These are phyloP conservation scores for Orchesella flavescens DNA, from an alignment of 2,888 invertebrate species.

Conservation along the genomic window DNA sequence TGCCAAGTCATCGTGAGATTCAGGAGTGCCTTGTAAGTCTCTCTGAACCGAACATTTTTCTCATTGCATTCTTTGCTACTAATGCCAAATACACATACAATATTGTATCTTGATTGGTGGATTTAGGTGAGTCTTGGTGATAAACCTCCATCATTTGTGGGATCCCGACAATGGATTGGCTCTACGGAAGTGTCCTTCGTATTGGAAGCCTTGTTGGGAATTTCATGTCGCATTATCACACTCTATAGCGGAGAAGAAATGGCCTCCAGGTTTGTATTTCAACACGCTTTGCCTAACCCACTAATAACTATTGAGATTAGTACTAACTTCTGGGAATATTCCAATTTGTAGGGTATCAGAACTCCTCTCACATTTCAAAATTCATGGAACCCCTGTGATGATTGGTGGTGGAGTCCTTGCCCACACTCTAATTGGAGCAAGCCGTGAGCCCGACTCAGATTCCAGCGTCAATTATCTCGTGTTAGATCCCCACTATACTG, in stretches of 20 bases:
- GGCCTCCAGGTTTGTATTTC: slow-evolving; percentile 75
- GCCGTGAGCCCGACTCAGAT: slow-evolving; percentile 81
- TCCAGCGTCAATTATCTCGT: slow-evolving; percentile 93
- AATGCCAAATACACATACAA: too few relatives aligned
- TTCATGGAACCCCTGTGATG: slow-evolving; percentile 97
- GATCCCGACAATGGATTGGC: slow-evolving; percentile 97
- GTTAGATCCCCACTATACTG: slow-evolving; percentile 98
- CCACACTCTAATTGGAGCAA: slow-evolving; percentile 95
- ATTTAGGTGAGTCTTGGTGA: slow-evolving; percentile 81
- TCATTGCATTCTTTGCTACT: too few relatives aligned
- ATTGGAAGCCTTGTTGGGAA: slow-evolving; percentile 85
- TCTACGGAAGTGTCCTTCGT: slow-evolving; percentile 97
- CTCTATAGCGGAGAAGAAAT: slow-evolving; percentile 91
- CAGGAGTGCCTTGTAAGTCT: slow-evolving; percentile 91
- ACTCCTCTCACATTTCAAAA: slow-evolving; percentile 91
- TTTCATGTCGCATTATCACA: slow-evolving; percentile 86
- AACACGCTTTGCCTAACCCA: too few relatives aligned
- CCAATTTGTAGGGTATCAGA: slow-evolving; percentile 77
- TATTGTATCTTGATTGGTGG: too few relatives aligned
- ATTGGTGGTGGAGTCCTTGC: slow-evolving; percentile 98
- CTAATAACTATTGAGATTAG: too few relatives aligned
- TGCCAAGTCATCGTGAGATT: slow-evolving; percentile 89
- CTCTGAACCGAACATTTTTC: too few relatives aligned
- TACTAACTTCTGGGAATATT: too few relatives aligned
- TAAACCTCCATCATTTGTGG: slow-evolving; percentile 90